Evolutionary conservation across 2,888 invertebrate genomes (phyloP), one percentile per base, ranked within the genome.

Genomic region (Plagiodera versicolora): DNA sequence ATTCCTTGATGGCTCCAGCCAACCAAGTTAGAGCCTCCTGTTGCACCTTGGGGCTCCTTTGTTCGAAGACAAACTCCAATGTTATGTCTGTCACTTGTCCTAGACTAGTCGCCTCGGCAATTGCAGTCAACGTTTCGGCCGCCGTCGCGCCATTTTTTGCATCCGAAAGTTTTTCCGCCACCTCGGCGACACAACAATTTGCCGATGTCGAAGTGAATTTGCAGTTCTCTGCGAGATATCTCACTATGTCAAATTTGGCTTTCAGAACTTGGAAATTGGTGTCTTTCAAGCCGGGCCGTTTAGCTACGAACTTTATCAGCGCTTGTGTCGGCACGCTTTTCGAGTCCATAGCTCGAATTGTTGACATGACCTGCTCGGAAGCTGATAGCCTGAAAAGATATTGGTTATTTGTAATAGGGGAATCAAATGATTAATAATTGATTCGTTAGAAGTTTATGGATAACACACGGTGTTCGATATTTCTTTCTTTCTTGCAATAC

Each of bases 201-300:
- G 91, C 88, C 3, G 91, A 88, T 0, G 86, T 88, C 20, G 85
- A 84, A 0, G 91, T 87, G 65, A 92, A 84, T 0, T 87, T 83
- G 71, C 88, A 87, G 73, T 88, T 90, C 77, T 92, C 90, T 0
- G 92, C 91, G 19, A 95, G 82, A 67, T 86, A 85, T 68, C 90
- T 90, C 58, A 95, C 85, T 10, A 89, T 85, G 69, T 95, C 95
- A 14, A 96, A 79, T 67, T 91, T 87, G 0, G 89, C 83, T 76
- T 94, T 95, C 52, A 95, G 79, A 11, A 94, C 95, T 83, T 95
- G 95, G 65, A 95, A 93, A 77, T 96, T 95, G 61, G 91, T 95
- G 74, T 96, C 96, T 76, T 93, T 89, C 0, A 89, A 78, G 0
- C 96, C 96, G 0, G 95, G 95, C 75, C 95, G 95, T 73, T 87